Base-by-base conservation (phyloP, 2,888 invertebrate genomes). In the Electrophaes corylata region DNA sequence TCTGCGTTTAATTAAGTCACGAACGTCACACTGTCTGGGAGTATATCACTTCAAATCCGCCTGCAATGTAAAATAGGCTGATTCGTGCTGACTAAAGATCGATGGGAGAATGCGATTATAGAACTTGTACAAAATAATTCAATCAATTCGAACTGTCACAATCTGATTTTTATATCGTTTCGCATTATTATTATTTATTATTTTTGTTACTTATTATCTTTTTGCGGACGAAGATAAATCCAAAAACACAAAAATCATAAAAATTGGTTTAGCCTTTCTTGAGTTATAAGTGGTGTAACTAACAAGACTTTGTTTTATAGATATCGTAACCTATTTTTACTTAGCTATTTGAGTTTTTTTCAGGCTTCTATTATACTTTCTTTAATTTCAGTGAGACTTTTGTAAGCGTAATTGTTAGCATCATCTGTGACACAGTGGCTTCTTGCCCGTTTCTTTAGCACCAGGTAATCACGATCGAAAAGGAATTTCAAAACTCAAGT, bases 401-500 rank as follows among this genome's bases (percentile, higher is more conserved):
- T 16, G 6, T n/a, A 26, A 16, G 11, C 6, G 16, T 16, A 23
- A 16, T 11, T 26, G 4, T 8, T 8, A 39, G 18, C 12, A n/a
- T 41, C 19, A 39, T 40, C 49, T 49, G 49, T 49, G 49, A 12
- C 49, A 31, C 49, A 71, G 74, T 68, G 72, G 73, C 70, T 75
- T 72, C 71, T 68, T 73, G 72, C 66, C 77, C 74, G 71, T 73
- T 79, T 76, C 71, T 75, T 79, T 71, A 67, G 75, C 69, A 65
- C 77, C 37, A 83, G 84, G 83, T 83, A 84, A 86, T 84, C 83
- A 75, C 74, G 82, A 82, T 83, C 73, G 80, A 76, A 73, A 76
- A 77, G 69, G 78, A 82, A 85, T 85, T 83, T 84, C 84, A 84
- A 82, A 84, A 83, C 78, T 83, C 77, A 68, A 75, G 76, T 73